Base-by-base conservation (phyloP, 2,797 vertebrate genomes). In the Carapus acus region DNA sequence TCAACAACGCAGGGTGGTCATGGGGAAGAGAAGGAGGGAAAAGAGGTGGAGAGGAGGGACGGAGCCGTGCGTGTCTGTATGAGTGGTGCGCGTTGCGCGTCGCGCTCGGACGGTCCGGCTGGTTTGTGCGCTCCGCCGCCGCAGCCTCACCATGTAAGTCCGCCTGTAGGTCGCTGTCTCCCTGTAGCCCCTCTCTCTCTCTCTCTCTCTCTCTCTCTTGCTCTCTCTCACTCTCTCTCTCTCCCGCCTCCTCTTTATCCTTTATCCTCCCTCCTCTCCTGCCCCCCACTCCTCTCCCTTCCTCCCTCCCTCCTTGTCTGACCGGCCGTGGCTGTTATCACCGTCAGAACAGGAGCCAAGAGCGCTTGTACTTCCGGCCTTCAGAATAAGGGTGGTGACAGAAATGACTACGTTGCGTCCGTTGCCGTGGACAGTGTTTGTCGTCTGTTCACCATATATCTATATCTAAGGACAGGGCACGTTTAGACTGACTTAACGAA, bases 71-170 rank as follows among this genome's bases (percentile, higher is more conserved):
- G 39, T 15, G 43, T 1, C 4, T 33, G 31, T 7, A 13, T 33
- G 31, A 7, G 27, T 29, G 27, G 58, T 17, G 23, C 40, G 21
- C 4, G 22, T 23, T 29, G 27, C 11, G 27, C 11, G 27, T 11
- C 8, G 31, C 24, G 31, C 14, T 33, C 9, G 31, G 29, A 23
- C 37, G 53, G 58, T 57, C 53, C 49, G 16, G 64, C 43, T 48
- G 56, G 49, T 62, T 9, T 29, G 54, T 1, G 65, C 1, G 65
- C 51, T 78, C 64, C 36, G 55, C 65, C 54, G 64, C 71, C 12
- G 72, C 69, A 74, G 79, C n/a, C n/a, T n/a, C 70, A 75, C 77
- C 81, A 82, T 74, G 76, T 77, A 76, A 79, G 73, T 65, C 67
- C 68, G 73, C 59, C 61, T 49, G 76, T 78, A 78, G 75, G 71